Conservation (phyloP, 2,113 vertebrate genomes). For the Ramphastos sulfuratus region DNA sequence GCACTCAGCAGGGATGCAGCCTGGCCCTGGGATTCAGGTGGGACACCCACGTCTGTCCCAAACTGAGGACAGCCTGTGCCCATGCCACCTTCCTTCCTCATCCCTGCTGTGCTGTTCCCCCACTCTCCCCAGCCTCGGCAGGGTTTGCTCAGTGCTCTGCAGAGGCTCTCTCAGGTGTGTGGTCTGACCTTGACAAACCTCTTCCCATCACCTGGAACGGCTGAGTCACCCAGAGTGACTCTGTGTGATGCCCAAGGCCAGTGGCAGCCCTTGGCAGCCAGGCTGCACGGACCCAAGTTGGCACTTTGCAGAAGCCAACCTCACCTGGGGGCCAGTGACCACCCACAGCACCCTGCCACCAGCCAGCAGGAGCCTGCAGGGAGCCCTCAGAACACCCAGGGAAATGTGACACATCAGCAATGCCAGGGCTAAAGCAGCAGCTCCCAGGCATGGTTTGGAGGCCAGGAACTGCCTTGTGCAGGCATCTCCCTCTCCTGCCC, state of each 20-base stretch:
- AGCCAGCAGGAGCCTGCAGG: not conserved
- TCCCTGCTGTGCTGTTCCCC: fast-evolving
- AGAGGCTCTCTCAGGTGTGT: not conserved
- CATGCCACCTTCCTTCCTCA: fast-evolving
- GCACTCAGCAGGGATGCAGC: not conserved
- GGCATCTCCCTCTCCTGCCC: not conserved
- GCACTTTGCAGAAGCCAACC: fast-evolving
- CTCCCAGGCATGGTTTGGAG: not conserved
- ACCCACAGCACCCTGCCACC: not conserved
- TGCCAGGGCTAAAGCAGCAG: not conserved
- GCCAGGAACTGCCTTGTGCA: not conserved
- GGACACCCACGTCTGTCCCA: fast-evolving
- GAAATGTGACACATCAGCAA: not conserved
- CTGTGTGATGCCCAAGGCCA: not conserved
- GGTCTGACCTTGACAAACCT: not conserved
- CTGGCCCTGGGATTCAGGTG: fast-evolving
- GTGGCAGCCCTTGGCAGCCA: fast-evolving
- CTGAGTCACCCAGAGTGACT: not conserved
- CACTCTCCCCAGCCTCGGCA: fast-evolving
- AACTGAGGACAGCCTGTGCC: not conserved
- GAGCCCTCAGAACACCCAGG: not conserved
- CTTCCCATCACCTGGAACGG: not conserved
- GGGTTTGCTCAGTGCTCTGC: not conserved
- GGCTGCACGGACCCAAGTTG: not conserved
- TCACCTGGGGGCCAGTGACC: not conserved